Base-by-base conservation (phyloP, 2,797 vertebrate genomes). In the Phrynocephalus forsythii region DNA sequence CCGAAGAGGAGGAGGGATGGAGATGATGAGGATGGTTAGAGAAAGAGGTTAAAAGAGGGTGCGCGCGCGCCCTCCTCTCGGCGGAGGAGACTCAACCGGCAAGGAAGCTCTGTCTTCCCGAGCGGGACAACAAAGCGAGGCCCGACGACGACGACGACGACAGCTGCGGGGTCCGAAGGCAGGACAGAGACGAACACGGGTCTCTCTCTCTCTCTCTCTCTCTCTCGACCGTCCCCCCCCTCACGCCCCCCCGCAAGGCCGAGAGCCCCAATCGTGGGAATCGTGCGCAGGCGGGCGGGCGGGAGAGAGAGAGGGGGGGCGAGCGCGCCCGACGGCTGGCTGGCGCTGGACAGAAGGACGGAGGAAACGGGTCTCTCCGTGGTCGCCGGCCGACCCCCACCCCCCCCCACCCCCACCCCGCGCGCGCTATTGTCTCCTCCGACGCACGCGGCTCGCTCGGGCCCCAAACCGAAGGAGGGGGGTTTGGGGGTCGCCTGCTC, bases 341-440 rank as follows among this genome's bases (percentile, higher is more conserved):
- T 4, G 72, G 52, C 13, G 83, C 33, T 44, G 24, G 30, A 3
- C 56, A 22, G 30, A 20, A 16, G 24, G 30, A 3, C 56, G 28
- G 30, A 20, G 24, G 2, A 3, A 44, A 73, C 66, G 2, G n/a
- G 44, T 3, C 33, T 44, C 11, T 71, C n/a, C 9, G 26, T 5
- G 8, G 26, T 1, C 6, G 26, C 33, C 48, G 9, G 2, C 6
- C 33, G n/a, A n/a, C n/a, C 33, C 33, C 2, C 16, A 68, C 10
- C 20, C 52, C 3, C 33, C 1, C 33, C 48, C 6, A 4, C 6
- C 38, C 38, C 38, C 2, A 5, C 78, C 11, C 20, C 56, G 7
- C 6, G 22, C 24, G n/a, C 15, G 75, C 88, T 75, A 75, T 88
- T 88, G 90, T 86, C 69, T 88, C 80, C 69, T 88, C 80, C 52